These are phyloP conservation scores for Andrena praecox DNA, from an alignment of 2,888 invertebrate genomes.

Conservation along the genomic window DNA sequence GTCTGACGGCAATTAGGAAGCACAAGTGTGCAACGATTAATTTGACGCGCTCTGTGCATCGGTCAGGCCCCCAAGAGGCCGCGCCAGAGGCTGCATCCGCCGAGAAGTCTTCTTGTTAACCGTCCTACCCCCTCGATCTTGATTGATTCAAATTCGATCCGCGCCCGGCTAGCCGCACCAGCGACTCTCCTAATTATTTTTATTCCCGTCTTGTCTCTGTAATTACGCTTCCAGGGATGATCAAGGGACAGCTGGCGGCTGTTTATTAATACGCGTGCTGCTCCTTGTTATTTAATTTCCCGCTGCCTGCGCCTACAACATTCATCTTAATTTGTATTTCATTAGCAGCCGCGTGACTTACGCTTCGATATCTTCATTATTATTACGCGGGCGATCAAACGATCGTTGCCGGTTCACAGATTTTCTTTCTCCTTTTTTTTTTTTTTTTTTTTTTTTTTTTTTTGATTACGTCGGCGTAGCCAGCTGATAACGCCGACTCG, in stretches of 20 bases:
- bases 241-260: not conserved
- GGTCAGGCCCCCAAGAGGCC: constrained; percentile 17
- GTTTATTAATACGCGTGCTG: constrained; percentile 10
- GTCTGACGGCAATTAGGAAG: constrained; percentile 48
- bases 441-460: not conserved
- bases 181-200: constrained; percentile 4
- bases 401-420: constrained; percentile 7
- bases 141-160: constrained; percentile 35
- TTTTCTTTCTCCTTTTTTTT: not conserved
- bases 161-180: not conserved
- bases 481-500: constrained; percentile 14
- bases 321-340: constrained; percentile 51
- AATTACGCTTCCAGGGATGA: constrained; percentile 22
- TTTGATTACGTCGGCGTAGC: not conserved
- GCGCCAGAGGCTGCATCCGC: constrained; percentile 9
- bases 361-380: constrained; percentile 50
- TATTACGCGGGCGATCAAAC: constrained; percentile 52
- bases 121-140: constrained; percentile 28
- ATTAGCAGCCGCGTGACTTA: constrained; percentile 38
- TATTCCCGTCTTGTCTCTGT: not conserved
- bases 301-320: not conserved
- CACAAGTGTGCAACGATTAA: constrained; percentile 56
- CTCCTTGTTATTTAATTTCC: constrained; percentile 33
- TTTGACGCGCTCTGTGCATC: constrained; percentile 34
- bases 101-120: not conserved